phyloP scores from a whole-genome alignment of 2,797 vertebrate genomes.

The Pseudotriccus pelzelni region DNA sequence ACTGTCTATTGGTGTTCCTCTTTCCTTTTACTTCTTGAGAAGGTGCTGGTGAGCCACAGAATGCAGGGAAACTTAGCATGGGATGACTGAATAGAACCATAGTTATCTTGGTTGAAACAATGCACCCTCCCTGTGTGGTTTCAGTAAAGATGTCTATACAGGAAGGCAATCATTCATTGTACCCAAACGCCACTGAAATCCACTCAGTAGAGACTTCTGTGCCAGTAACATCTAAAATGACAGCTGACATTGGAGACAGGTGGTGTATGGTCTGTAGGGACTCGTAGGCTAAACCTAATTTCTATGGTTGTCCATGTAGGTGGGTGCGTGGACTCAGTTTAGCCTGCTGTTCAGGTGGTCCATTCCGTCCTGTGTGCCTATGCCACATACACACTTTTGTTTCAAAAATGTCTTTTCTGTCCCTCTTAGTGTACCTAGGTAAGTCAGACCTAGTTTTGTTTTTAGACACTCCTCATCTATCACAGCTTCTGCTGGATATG shows the following conservation, averaged over 20 bases:
- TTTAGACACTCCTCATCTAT: neutral
- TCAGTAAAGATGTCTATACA: accelerated
- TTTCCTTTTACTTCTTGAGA: neutral
- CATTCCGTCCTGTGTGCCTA: neutral
- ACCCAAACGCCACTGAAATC: neutral
- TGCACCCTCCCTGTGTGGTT: accelerated
- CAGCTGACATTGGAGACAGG: neutral
- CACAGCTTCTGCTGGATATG: neutral
- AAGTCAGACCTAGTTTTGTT: neutral
- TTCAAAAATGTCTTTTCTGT: neutral
- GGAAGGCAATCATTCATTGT: neutral
- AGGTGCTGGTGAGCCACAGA: neutral
- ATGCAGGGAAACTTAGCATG: neutral
- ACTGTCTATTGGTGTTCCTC: neutral
- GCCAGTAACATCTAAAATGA: neutral
- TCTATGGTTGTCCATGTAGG: neutral
- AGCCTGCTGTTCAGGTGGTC: neutral
- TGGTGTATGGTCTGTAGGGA: neutral
- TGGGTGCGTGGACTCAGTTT: neutral
- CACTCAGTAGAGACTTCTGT: neutral
- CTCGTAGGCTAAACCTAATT: neutral
- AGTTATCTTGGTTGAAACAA: neutral
- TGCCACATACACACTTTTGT: neutral
- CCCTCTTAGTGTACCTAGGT: neutral
- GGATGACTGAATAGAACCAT: neutral